Evolutionary conservation across 1,140 invertebrate species (phyloP).

Genomic region (Theocolax elegans): DNA sequence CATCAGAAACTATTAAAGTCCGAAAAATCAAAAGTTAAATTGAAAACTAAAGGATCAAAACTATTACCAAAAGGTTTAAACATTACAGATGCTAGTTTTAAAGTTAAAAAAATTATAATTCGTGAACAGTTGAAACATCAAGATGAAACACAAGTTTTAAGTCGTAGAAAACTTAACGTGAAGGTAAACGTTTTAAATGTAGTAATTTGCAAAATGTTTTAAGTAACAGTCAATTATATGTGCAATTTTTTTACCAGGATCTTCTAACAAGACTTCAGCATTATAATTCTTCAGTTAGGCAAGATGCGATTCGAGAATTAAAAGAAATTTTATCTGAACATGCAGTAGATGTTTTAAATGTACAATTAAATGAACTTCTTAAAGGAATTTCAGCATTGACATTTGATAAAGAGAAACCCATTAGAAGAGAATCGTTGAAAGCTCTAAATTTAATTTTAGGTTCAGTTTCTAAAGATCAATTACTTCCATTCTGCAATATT

Average conservation of each 20-base stretch:
- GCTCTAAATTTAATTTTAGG: constrained; percentile 74
- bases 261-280: constrained; percentile 80
- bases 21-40: constrained; percentile 82
- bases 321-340: constrained; percentile 74
- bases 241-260: constrained; percentile 69
- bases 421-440: constrained; percentile 76
- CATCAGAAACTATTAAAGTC: constrained; percentile 79
- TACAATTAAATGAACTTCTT: constrained; percentile 75
- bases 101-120: constrained; percentile 87
- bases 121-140: constrained; percentile 79
- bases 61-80: constrained; percentile 83
- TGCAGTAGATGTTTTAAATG: constrained; percentile 67
- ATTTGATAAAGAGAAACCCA: constrained; percentile 78
- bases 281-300: constrained; percentile 78
- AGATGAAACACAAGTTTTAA: constrained; percentile 72
- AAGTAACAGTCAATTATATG: constrained; percentile 16
- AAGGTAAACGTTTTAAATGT: too few relatives aligned
- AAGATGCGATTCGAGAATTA: constrained; percentile 77
- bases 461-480: constrained; percentile 64
- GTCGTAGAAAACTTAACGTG: constrained; percentile 79
- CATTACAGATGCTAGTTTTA: constrained; percentile 87
- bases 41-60: constrained; percentile 75
- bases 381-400: constrained; percentile 76
- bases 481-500: constrained; percentile 78
- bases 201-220: constrained; percentile 18